Conservation (phyloP, 2,797 vertebrate genomes). For the Malacoraja senta region DNA sequence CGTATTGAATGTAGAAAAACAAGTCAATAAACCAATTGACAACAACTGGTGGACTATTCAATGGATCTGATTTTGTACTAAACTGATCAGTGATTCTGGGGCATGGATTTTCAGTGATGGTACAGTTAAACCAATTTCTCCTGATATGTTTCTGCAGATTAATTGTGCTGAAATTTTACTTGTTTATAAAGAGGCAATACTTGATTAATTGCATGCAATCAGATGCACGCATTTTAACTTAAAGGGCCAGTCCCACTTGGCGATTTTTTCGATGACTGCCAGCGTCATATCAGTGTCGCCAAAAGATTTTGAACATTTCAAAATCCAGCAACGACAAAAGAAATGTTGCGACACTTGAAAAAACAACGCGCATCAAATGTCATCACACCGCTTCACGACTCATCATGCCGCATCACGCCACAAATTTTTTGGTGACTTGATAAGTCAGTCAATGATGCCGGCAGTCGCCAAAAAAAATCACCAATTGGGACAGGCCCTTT, state of each 20-base stretch:
- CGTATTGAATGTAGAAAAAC: neutral
- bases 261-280: too few species aligned
- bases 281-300: too few species aligned
- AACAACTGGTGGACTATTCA: neutral
- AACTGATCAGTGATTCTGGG: neutral
- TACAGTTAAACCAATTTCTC: neutral
- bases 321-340: too few species aligned
- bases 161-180: neutral
- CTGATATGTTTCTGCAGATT: neutral
- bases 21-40: conserved; percentile 3
- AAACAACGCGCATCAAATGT: too few species aligned
- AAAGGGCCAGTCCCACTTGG: neutral
- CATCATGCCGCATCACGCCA: too few species aligned
- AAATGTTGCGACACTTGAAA: too few species aligned
- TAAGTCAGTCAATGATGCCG: too few species aligned
- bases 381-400: too few species aligned
- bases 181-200: neutral
- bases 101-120: neutral
- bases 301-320: too few species aligned
- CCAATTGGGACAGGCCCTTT: too few species aligned
- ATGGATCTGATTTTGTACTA: neutral
- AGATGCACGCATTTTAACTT: neutral
- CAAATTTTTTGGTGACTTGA: too few species aligned
- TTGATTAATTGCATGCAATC: neutral
- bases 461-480: too few species aligned